Base-by-base conservation (phyloP, 2,888 invertebrate genomes). In the Alcis repandata region DNA sequence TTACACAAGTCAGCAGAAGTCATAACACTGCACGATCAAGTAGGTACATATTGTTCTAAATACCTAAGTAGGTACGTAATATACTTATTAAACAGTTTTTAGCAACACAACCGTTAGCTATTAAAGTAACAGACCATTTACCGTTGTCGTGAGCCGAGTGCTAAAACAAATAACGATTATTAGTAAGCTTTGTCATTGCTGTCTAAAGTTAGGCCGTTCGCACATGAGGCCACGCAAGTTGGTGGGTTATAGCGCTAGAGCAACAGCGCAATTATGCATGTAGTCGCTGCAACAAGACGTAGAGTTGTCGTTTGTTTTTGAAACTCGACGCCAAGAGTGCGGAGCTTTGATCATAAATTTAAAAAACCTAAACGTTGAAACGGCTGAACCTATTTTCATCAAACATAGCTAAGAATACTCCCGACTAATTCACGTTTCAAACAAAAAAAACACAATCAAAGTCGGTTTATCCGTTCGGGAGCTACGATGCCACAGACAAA, bases 151-250 rank as follows among this genome's bases (percentile, higher is more conserved):
- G n/a, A n/a, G n/a, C n/a, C n/a, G n/a, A n/a, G 27, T 3, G 13
- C 41, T 54, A 54, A 41, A 54, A 41, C 41, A 41, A 51, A 51
- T 51, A 51, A 51, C 19, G 51, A 20, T 36, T 51, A 36, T 51
- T 51, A 38, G 36, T 15, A 19, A 13, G n/a, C 20, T 51, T 51
- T 51, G 36, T 17, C 13, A n/a, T 17, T 33, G 9, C 49, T 36
- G 11, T 1, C 32, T n/a, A n/a, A 46, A 46, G 7, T 6, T 22
- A n/a, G 2, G 22, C n/a, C 2, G n/a, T 27, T 27, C 46, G 22
- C 19, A 22, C 20, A 46, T 1, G 22, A 46, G 22, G 22, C 6
- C 11, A 20, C 7, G n/a, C 11, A 20, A 22, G 13, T 13, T 7
- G 1, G 19, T 19, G 22, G 2, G 13, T 45, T 3, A 45, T 13